Evolutionary conservation across 1,140 invertebrate species (phyloP).

Genomic region (Zaprionus taronus): DNA sequence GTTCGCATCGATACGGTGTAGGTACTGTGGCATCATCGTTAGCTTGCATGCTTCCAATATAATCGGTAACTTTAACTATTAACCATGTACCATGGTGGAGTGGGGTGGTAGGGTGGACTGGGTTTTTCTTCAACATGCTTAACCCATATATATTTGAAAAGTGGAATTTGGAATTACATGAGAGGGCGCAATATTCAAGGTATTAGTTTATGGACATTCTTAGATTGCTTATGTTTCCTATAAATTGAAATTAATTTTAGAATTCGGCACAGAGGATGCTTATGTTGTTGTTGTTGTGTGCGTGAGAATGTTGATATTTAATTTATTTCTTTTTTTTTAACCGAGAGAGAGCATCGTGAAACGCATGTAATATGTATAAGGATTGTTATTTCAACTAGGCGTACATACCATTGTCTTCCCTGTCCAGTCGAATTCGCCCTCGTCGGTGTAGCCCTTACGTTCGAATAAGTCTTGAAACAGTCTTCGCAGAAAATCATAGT

Average conservation of each 20-base stretch:
- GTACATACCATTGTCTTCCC: constrained; percentile 95
- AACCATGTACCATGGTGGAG: constrained; percentile 13
- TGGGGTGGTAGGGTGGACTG: not conserved
- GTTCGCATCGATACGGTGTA: constrained; percentile 8
- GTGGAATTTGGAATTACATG: constrained; percentile 44
- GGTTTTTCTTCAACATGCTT: constrained; percentile 32
- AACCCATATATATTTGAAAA: constrained; percentile 28
- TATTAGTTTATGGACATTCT: constrained; percentile 41
- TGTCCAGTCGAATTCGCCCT: constrained; percentile 99
- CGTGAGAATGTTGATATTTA: constrained; percentile 20
- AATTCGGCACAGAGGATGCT: constrained; percentile 58
- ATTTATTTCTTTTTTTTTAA: not conserved
- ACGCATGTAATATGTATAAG: constrained; percentile 14
- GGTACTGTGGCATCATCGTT: constrained; percentile 29
- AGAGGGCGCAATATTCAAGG: constrained; percentile 34
- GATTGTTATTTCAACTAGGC: not conserved
- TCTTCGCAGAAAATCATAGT: constrained; percentile 99
- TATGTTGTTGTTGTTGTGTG: constrained; percentile 6
- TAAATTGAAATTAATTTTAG: constrained; percentile 59
- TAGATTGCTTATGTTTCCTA: constrained; percentile 68
- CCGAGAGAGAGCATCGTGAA: constrained; percentile 5
- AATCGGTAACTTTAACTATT: constrained; percentile 26
- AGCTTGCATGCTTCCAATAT: constrained; percentile 36
- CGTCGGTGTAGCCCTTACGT: constrained; percentile 95
- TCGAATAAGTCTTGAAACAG: constrained; percentile 98